Evolutionary conservation across 2,113 vertebrate genomes (phyloP), one percentile per base, ranked within the genome.

Genomic region (Scartelaos histophorus): DNA sequence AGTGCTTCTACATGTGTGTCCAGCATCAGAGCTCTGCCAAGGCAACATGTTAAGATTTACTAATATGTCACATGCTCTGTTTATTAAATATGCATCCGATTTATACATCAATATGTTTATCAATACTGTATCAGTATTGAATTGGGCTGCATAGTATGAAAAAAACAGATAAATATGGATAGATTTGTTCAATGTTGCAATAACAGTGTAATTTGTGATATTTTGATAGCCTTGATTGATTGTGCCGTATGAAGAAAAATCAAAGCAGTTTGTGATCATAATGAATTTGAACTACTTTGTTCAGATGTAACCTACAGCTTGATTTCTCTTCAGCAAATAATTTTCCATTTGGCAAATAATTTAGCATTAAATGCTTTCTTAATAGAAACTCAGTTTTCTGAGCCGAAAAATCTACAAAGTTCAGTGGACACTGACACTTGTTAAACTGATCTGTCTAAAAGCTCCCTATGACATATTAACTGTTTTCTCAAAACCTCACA

Each of bases 1-100:
- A 74, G 60, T 60, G 71, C 49, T 35, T 70, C 16, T 66, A 34
- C 16, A 3, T 71, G 34, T 77, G 25, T 68, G 56, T 69, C 35
- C 24, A 38, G 17, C 38, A 47, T 21, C 21, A 45, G 35, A 66
- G 34, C 34, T 38, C 17, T 38, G 64, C 62, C 25, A 21, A 54
- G 51, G 65, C 65, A 81, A 73, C 34, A 80, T 81, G 66, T 69
- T 74, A 2, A 66, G 56, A 57, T 57, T 10, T 60, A 54, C 54
- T 78, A 53, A 67, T 74, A 35, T n/a, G 34, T 17, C 58, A 34
- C 25, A 61, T 34, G 24, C 24, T 16, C 25, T 15, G 24, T 6
- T 16, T 58, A 24, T 56, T 43, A 43, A 43, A 9, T 10, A 43
- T 43, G 38, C 7, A 43, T 24, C 22, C 24, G 22, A 58, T 54